These are phyloP conservation scores for Uropsilus gracilis DNA, from an alignment of 2,113 vertebrate species.

Conservation along the genomic window DNA sequence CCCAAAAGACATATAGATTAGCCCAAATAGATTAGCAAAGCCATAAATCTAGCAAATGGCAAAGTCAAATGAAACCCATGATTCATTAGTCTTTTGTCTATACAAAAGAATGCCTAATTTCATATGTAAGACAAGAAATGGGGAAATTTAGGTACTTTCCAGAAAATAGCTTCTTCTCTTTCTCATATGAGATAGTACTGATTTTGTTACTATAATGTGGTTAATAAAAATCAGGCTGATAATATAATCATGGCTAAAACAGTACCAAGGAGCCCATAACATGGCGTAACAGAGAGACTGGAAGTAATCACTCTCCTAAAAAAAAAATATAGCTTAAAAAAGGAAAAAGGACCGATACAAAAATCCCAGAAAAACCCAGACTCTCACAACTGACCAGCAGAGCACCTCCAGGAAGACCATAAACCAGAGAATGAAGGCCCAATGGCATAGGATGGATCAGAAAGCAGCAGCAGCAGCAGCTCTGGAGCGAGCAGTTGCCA, in stretches of 20 bases:
- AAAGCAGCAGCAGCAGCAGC: too few relatives aligned
- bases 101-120: neutral
- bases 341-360: too few relatives aligned
- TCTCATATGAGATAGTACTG: neutral
- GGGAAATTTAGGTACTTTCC: neutral
- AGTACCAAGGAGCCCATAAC: too few relatives aligned
- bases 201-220: neutral
- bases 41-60: conserved; percentile 10
- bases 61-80: conserved; percentile 13
- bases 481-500: too few relatives aligned
- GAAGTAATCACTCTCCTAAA: too few relatives aligned
- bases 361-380: too few relatives aligned
- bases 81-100: neutral
- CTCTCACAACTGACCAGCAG: too few relatives aligned
- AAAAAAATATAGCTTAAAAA: too few relatives aligned
- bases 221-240: conserved; percentile 41
- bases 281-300: too few relatives aligned
- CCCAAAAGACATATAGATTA: neutral
- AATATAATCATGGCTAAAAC: conserved; percentile 17
- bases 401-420: too few relatives aligned
- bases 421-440: too few relatives aligned
- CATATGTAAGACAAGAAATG: neutral
- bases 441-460: too few relatives aligned
- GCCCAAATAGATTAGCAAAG: conserved; percentile 15
- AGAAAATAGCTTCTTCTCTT: conserved; percentile 37